Conservation (phyloP, 2,113 vertebrate genomes). For the Chascanopsetta lugubris region DNA sequence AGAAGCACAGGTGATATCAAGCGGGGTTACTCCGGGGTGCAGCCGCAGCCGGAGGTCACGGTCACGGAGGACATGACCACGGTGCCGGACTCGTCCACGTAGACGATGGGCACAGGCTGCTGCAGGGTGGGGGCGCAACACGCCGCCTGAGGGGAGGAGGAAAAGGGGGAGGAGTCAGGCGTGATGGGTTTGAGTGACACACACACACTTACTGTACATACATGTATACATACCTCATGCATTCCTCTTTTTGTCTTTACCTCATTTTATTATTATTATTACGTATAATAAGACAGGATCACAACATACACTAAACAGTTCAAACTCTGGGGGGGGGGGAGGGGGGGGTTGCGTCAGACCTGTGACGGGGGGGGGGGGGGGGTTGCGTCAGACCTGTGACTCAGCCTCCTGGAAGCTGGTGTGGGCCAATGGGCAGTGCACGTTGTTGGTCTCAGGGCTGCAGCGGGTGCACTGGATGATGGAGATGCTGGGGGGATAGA, state of each 20-base stretch:
- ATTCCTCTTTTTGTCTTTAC: too few species aligned
- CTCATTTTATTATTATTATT: too few species aligned
- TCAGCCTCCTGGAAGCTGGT: neutral
- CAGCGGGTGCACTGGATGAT: constrained; percentile 69
- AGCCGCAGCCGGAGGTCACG: constrained; percentile 70
- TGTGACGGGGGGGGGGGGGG: too few species aligned
- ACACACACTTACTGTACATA: too few species aligned
- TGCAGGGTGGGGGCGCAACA: constrained; percentile 68
- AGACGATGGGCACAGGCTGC: constrained; percentile 66
- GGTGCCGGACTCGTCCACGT: constrained; percentile 65
- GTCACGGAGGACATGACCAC: constrained; percentile 67
- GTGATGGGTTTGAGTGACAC: too few species aligned
- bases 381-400: constrained; percentile 69
- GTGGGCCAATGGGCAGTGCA: constrained; percentile 36
- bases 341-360: too few species aligned
- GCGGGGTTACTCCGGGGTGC: constrained; percentile 28
- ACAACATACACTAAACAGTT: too few species aligned
- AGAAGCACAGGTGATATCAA: too few species aligned
- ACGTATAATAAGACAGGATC: too few species aligned
- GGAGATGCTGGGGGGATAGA: constrained; percentile 75
- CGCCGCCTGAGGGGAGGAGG: constrained; percentile 30
- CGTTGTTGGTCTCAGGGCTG: constrained; percentile 15
- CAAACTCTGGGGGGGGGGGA: too few species aligned
- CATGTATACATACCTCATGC: too few species aligned
- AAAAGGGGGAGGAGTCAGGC: neutral